phyloP scores from a whole-genome alignment of 2,797 vertebrate species.

The Periparus ater region DNA sequence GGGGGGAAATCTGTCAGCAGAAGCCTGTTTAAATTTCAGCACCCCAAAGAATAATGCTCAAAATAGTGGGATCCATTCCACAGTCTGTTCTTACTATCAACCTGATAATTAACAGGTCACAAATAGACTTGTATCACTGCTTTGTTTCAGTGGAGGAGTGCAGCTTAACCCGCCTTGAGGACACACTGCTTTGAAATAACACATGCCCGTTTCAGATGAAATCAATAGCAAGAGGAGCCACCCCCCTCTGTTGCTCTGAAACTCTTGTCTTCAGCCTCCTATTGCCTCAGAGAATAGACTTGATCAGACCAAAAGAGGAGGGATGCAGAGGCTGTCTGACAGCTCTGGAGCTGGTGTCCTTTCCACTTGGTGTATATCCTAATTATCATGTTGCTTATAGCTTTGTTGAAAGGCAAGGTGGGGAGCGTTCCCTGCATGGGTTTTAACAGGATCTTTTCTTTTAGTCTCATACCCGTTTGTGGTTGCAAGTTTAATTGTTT shows the following conservation, averaged over 20 bases:
- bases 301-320: background rate
- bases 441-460: background rate
- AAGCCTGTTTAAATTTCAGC: constrained; percentile 60
- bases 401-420: background rate
- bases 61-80: background rate
- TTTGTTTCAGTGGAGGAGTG: background rate
- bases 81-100: constrained; percentile 25
- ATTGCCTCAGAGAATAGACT: background rate
- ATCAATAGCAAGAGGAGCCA: background rate
- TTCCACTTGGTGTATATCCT: background rate
- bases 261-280: background rate
- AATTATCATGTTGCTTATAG: background rate
- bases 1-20: constrained; percentile 41
- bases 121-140: background rate
- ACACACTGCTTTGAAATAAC: background rate
- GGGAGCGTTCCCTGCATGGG: background rate
- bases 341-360: background rate
- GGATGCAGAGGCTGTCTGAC: background rate
- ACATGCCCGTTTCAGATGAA: background rate
- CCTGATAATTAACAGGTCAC: constrained; percentile 46
- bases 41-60: constrained; percentile 53
- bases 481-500: background rate
- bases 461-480: background rate
- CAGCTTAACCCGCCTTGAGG: background rate
- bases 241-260: background rate